These are phyloP conservation scores for Pardosa pseudoannulata DNA, from an alignment of 2,888 invertebrate genomes.

Conservation along the genomic window DNA sequence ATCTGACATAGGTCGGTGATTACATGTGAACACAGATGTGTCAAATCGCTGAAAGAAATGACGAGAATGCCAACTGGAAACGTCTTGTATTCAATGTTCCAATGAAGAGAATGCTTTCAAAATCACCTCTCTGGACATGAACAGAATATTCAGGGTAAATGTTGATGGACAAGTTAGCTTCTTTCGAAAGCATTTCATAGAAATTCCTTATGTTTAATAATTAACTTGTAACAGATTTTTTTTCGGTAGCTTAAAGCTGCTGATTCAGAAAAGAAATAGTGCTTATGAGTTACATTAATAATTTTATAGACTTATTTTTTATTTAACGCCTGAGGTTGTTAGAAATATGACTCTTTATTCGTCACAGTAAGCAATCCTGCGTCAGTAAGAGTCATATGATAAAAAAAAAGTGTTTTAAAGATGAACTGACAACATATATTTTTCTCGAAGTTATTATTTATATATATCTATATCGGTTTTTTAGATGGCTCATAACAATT, in stretches of 20 bases:
- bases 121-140: neutral
- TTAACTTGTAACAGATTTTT: neutral
- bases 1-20: neutral
- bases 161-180: neutral
- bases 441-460: slow-evolving; percentile 5
- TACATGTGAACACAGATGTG: neutral
- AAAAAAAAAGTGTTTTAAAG: neutral
- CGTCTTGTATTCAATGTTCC: neutral
- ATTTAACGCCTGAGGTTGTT: neutral
- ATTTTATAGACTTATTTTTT: neutral
- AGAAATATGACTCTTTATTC: neutral
- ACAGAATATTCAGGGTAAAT: neutral
- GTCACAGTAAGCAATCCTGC: neutral
- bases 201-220: neutral
- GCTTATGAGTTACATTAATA: neutral
- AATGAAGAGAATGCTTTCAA: neutral
- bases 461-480: neutral
- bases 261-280: neutral
- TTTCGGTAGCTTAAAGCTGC: neutral
- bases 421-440: neutral
- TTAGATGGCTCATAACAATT: neutral
- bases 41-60: neutral
- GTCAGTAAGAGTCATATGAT: neutral
- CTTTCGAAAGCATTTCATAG: slow-evolving; percentile 3
- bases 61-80: neutral